These are phyloP conservation scores for Blera fallax DNA, from an alignment of 2,888 invertebrate genomes.

Conservation along the genomic window DNA sequence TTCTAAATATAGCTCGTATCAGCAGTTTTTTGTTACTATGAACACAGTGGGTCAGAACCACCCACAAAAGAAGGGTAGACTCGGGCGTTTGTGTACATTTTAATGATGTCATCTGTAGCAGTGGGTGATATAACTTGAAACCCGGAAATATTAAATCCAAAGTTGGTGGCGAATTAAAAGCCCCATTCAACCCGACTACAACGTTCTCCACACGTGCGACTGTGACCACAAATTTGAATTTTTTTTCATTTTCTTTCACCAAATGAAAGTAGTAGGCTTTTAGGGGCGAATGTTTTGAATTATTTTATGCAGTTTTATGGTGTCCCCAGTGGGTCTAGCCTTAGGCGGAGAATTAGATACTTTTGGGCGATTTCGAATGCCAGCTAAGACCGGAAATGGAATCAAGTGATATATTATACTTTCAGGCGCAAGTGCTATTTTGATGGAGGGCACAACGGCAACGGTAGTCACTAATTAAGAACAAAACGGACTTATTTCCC, in stretches of 20 bases:
- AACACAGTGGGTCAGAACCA: neutral
- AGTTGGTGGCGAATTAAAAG: neutral
- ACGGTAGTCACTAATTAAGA: constrained; percentile 12
- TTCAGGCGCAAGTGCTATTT: constrained; percentile 19
- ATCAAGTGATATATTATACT: constrained; percentile 17
- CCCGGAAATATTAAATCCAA: constrained; percentile 26
- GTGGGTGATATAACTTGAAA: neutral
- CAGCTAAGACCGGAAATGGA: neutral
- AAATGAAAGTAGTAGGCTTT: neutral
- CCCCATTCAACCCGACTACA: neutral
- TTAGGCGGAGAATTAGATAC: neutral
- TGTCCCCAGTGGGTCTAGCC: neutral
- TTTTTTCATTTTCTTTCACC: neutral
- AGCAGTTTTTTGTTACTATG: neutral
- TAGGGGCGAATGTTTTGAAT: neutral
- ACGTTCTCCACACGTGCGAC: neutral
- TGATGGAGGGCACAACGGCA: neutral
- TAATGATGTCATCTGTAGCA: constrained; percentile 27
- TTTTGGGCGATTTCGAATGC: neutral
- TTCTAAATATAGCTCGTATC: neutral
- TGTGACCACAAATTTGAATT: constrained; percentile 3
- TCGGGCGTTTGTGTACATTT: neutral
- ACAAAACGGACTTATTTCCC: constrained; percentile 9
- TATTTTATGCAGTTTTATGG: neutral
- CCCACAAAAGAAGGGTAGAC: neutral